These are phyloP conservation scores for Prionace glauca DNA, from an alignment of 2,797 vertebrate species.

Conservation along the genomic window DNA sequence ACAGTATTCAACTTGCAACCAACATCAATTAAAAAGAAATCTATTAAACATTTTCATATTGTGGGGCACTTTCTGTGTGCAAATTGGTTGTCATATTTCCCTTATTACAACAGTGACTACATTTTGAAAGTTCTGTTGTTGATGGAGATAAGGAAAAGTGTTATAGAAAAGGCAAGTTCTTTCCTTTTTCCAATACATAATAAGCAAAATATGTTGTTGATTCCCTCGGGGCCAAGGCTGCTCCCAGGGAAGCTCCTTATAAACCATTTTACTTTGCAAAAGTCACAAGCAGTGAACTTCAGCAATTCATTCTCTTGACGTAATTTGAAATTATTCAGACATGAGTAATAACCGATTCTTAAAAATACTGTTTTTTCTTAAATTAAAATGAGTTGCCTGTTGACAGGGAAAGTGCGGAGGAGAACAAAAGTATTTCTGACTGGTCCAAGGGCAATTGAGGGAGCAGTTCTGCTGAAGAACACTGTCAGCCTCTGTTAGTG, in stretches of 20 bases:
- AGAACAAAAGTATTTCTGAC: neutral
- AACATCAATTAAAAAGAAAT: neutral
- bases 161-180: neutral
- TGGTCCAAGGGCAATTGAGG: neutral
- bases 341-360: neutral
- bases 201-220: neutral
- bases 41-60: neutral
- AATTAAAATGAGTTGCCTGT: neutral
- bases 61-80: neutral
- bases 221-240: neutral
- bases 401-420: neutral
- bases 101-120: neutral
- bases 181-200: neutral
- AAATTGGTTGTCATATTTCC: neutral
- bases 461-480: neutral
- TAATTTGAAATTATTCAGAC: constrained; percentile 16
- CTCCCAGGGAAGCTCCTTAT: neutral
- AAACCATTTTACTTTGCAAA: neutral
- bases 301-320: neutral
- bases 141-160: neutral
- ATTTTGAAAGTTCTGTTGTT: neutral
- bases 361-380: neutral
- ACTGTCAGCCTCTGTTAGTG: neutral
- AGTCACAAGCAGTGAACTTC: neutral
- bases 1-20: neutral